Base-by-base conservation (phyloP, 2,113 vertebrate species). In the Stigmatopora nigra region DNA sequence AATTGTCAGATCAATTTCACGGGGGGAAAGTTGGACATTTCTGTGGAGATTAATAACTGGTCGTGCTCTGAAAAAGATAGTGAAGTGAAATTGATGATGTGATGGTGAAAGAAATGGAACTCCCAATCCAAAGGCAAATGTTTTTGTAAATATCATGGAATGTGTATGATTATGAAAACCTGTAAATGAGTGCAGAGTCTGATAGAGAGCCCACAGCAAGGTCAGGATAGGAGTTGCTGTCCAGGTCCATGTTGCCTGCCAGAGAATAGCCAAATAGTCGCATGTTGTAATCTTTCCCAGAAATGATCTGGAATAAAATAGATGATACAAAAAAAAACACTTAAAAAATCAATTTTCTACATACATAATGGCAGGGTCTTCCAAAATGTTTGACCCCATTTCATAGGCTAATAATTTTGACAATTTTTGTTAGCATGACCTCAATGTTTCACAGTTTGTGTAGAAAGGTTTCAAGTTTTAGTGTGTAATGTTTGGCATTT, bases 221-320 rank as follows among this genome's bases (percentile, higher is more conserved):
- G 65, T 99, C 97, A 52, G 97, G 96, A 71, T 99, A 99, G 16
- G 87, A 90, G 85, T 99, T 99, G 65, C 81, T 78, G 74, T 99
- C 97, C 79, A 99, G 79, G 80, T 99, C 97, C 94, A 98, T 93
- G 80, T 94, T 94, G 66, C 96, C 97, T 66, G 94, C 93, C 84
- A 99, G 85, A 61, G 96, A 99, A 80, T 98, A 98, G 62, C 97
- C 97, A 86, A 99, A 99, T 53, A 90, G 91, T 36, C 2, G 78
- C 7, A 91, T 84, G 45, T 84, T 85, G 70, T 89, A 81, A 44
- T 89, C 73, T 69, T 82, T 90, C 16, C 92, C 94, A 75, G 93
- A 89, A 11, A 99, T 92, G 80, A 95, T 80, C 96, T 99, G 84
- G 17, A 52, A 51, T 17, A 14, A 35, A 64, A 61, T 22, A 61